Evolutionary conservation across 2,113 vertebrate species (phyloP).

Genomic region (Myodes glareolus): DNA sequence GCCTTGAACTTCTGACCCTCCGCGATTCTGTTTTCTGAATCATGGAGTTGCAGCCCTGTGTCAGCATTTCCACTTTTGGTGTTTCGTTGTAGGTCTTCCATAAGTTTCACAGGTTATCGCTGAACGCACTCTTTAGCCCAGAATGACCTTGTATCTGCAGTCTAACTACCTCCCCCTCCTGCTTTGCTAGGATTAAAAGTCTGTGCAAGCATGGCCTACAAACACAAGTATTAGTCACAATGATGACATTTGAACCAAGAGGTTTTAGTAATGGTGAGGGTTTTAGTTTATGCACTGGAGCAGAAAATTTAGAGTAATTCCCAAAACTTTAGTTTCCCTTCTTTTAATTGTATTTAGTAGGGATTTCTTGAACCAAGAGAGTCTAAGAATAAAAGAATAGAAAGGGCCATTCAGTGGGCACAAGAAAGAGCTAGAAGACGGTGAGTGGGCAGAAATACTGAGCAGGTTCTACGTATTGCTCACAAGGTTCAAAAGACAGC

Average conservation of each 20-base stretch:
- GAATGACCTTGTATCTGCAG: background rate
- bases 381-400: background rate
- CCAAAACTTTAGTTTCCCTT: background rate
- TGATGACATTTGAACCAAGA: background rate
- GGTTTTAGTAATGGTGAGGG: background rate
- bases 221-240: background rate
- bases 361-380: background rate
- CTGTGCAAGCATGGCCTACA: background rate
- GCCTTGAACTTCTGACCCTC: background rate
- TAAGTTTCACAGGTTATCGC: background rate
- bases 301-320: background rate
- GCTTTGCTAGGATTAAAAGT: background rate
- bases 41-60: background rate
- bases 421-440: background rate
- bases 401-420: background rate
- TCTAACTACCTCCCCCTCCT: background rate
- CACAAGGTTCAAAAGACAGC: background rate
- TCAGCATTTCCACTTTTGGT: background rate
- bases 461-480: background rate
- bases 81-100: background rate
- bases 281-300: background rate
- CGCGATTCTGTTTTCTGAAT: background rate
- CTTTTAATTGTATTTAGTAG: background rate
- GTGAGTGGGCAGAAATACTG: background rate
- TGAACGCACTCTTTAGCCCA: background rate